Evolutionary conservation across 2,797 vertebrate species (phyloP), one percentile per base, ranked within the genome.

Genomic region (Sebastes steindachneri): DNA sequence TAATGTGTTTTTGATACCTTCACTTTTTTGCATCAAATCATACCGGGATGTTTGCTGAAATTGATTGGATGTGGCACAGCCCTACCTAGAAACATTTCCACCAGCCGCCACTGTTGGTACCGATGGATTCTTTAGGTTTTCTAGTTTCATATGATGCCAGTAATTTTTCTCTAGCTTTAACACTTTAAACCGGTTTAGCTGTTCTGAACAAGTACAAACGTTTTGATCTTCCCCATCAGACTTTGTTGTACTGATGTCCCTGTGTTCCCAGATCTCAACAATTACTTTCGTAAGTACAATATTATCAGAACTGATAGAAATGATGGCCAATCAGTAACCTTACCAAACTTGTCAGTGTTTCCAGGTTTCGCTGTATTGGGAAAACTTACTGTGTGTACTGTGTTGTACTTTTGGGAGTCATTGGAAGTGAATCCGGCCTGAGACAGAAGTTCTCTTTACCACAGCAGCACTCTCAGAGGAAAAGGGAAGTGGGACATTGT

Each of bases 401-500:
- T 19, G 6, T 9, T 48, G 53, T 60, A 41, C 51, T 70, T 41
- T n/a, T 11, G n/a, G n/a, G 53, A 57, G 5, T 28, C 5, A 0
- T 21, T 82, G 62, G 9, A 64, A 57, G 31, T 23, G 17, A 79
- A 67, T 73, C 31, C 35, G 21, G 68, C 68, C 59, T 28, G 55
- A 69, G 57, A 73, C 62, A 35, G 57, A 87, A 66, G 48, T 68
- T 73, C 21, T 79, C 63, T 73, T 63, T 14, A 81, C 73, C 15
- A 2, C 51, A 41, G 64, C 51, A 19, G 60, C 31, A 11, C 53
- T 86, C 72, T 82, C 82, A 15, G 58, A 85, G 78, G 89, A 66
- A 35, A 84, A 65, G 14, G 55, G 37, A 86, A 91, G 37, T 66
- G 69, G 79, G 73, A 74, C 73, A 62, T 23, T 55, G 58, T 87